Evolutionary conservation across 2,113 vertebrate species (phyloP).

Genomic region (Pomatostomus ruficeps): DNA sequence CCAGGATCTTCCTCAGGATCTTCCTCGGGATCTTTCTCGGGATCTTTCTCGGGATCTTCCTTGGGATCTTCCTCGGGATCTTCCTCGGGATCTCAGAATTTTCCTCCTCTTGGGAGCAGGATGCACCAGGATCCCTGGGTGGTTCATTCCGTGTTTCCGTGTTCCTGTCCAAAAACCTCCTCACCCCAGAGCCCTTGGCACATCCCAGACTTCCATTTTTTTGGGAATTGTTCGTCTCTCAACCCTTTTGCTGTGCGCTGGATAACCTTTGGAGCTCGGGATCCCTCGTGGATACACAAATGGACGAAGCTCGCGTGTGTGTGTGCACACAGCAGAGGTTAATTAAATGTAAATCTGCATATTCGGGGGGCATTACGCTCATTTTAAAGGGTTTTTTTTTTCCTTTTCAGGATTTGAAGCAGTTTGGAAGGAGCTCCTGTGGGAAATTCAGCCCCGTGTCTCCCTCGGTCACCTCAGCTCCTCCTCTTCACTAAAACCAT

Average conservation of each 20-base stretch:
- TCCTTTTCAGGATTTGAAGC: neutral
- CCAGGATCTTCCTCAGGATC: no score
- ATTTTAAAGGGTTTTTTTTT: neutral
- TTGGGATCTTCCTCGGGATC: neutral
- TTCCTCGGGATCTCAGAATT: no score
- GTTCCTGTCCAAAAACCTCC: neutral
- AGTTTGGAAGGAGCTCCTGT: neutral
- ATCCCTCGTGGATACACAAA: fast-evolving
- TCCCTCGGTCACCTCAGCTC: fast-evolving
- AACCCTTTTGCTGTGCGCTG: neutral
- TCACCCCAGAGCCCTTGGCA: neutral
- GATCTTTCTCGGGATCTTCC: neutral
- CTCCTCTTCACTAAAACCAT: neutral
- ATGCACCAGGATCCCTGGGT: neutral
- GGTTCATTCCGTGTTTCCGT: neutral
- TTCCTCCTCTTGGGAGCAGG: neutral
- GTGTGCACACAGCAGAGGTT: fast-evolving
- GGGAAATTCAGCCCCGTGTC: fast-evolving
- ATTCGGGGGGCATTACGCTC: fast-evolving
- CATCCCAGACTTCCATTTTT: neutral
- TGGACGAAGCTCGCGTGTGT: fast-evolving
- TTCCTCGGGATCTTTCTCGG: neutral
- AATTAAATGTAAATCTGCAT: neutral
- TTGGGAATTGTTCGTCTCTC: no score
- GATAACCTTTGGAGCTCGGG: neutral